These are phyloP conservation scores for Ptyas mucosa DNA, from an alignment of 2,113 vertebrate genomes.

Conservation along the genomic window DNA sequence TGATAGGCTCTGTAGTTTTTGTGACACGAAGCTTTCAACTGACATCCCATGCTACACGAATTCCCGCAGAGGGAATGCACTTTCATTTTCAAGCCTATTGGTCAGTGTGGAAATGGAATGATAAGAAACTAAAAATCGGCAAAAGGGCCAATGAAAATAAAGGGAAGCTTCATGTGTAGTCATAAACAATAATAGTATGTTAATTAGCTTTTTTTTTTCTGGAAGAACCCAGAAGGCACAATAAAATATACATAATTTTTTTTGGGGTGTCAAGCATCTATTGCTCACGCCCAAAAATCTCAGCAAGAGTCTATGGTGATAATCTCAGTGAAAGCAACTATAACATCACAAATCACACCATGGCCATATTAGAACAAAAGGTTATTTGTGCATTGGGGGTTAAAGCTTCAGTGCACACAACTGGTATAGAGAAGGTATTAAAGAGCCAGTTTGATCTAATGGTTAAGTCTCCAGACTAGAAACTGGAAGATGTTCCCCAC, in stretches of 20 bases:
- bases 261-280: neutral
- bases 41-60: neutral
- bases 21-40: slow-evolving; percentile 40
- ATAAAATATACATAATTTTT: slow-evolving; percentile 32
- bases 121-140: slow-evolving; percentile 37
- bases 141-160: slow-evolving; percentile 45
- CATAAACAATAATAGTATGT: slow-evolving; percentile 34
- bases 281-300: slow-evolving; percentile 9
- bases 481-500: neutral
- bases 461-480: neutral
- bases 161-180: slow-evolving; percentile 50
- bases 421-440: neutral
- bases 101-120: slow-evolving; percentile 44
- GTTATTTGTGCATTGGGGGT: neutral
- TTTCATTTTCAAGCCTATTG: slow-evolving; percentile 56
- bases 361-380: slow-evolving; percentile 2
- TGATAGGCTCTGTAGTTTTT: slow-evolving; percentile 19
- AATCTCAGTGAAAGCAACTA: slow-evolving; percentile 10
- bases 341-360: neutral
- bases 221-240: slow-evolving; percentile 29
- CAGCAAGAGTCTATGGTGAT: slow-evolving; percentile 37
- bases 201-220: slow-evolving; percentile 36
- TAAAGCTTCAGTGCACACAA: neutral
- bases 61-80: slow-evolving; percentile 10
- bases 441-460: neutral